Evolutionary conservation across 2,888 invertebrate species (phyloP), one percentile per base, ranked within the genome.

Genomic region (Cybosia mesomella): DNA sequence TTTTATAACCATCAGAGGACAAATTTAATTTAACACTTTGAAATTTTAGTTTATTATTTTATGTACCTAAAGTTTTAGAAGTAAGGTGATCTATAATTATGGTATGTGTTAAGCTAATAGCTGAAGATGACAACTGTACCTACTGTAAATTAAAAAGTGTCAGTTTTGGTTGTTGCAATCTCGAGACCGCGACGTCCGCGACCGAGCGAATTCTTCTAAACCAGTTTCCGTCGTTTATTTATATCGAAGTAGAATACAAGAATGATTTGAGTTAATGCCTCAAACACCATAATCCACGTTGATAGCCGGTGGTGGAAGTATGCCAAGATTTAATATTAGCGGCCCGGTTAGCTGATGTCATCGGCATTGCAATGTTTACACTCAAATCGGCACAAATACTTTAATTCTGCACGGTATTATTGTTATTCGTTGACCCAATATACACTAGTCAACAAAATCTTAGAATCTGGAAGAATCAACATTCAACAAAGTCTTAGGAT

Each of bases 281-380:
- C 68, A 69, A 75, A 77, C 78, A 66, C 77, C 82, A 87, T 88
- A 86, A 88, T 89, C 88, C 87, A 87, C 83, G 84, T 85, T 83
- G 83, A 80, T 76, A 80, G 68, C 66, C 73, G 62, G 70, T 68
- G 66, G 79, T 93, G 93, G 93, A 91, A 76, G 67, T 66, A 71
- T 85, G 93, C 94, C 94, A 94, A 94, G 91, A 84, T 89, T 91
- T 92, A 92, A 92, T 92, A 92, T 92, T 91, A 93, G 93, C 91
- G 85, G 76, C 80, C 83, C 74, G 83, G 81, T 83, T 83, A 73
- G 80, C 83, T 93, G 93, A 93, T 92, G 92, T 92, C 93, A 93
- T 90, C 87, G 82, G 71, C 72, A 65, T 68, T 72, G 75, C 76
- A 87, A 84, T 92, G 92, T 92, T 93, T 92, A 92, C 90, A 79